Evolutionary conservation across 1,140 invertebrate species (phyloP).

Genomic region (Hestina assimilis): DNA sequence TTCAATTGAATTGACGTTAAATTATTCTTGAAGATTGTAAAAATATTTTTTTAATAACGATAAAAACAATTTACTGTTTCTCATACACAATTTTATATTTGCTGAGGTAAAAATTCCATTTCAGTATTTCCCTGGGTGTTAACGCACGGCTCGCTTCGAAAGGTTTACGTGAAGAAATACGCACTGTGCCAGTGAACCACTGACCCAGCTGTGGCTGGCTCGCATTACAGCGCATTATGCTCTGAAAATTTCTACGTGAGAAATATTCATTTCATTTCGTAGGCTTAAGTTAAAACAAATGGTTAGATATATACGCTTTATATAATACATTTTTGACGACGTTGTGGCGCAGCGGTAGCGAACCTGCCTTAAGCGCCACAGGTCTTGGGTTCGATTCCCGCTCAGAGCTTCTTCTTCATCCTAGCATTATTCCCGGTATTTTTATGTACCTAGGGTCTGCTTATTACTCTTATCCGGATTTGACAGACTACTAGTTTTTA

Average conservation of each 20-base stretch:
- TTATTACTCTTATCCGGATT: too few relatives aligned
- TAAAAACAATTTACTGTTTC: background rate
- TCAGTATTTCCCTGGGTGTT: slow-evolving; percentile 31
- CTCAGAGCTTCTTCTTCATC: too few relatives aligned
- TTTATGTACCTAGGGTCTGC: too few relatives aligned
- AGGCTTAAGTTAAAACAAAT: background rate
- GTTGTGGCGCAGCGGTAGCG: too few relatives aligned
- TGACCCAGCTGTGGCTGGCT: slow-evolving; percentile 22
- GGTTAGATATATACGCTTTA: background rate
- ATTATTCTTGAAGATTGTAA: background rate
- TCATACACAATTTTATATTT: background rate
- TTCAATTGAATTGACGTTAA: too few relatives aligned
- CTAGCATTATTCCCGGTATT: too few relatives aligned
- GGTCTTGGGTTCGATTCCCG: too few relatives aligned
- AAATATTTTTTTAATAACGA: background rate
- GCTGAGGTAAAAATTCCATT: background rate
- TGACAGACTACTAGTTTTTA: too few relatives aligned
- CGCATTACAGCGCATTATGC: background rate
- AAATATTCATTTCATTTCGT: background rate
- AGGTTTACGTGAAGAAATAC: slow-evolving; percentile 13
- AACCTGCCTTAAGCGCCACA: too few relatives aligned
- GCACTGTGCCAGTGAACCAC: slow-evolving; percentile 27
- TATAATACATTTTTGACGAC: too few relatives aligned
- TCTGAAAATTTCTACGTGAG: background rate
- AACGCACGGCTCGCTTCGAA: slow-evolving; percentile 40